Evolutionary conservation across 2,797 vertebrate genomes (phyloP), one percentile per base, ranked within the genome.

Genomic region (Protonibea diacanthus): DNA sequence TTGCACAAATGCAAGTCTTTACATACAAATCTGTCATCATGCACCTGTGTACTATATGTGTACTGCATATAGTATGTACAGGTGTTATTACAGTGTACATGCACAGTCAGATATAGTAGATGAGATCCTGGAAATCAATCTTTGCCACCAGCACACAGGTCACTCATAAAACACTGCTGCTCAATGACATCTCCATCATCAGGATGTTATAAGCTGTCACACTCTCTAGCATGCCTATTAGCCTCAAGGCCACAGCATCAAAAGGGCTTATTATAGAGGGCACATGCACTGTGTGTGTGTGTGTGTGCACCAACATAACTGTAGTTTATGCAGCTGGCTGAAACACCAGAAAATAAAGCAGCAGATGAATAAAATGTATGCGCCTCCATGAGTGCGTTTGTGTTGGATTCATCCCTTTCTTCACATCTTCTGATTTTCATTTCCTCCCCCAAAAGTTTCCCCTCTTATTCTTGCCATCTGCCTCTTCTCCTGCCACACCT

Each of bases 101-200:
- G 67, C n/a, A 27, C 53, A 52, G 51, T 29, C 40, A 47, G 71
- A 51, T 75, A 38, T 6, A 69, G 63, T 21, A 59, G 38, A 61
- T 58, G 23, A 73, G 56, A 69, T 13, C 42, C 61, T 38, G 29
- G 68, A 70, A 82, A 81, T 82, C 78, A 84, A 80, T 88, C 74
- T 87, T 60, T 82, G 78, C 72, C 82, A 84, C 64, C 33, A 86
- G 59, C 83, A 77, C 64, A 59, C 47, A 64, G 82, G 86, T 76
- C 87, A 82, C 45, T 80, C 88, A 84, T 92, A 92, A 93, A 93
- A 89, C 88, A 89, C 75, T 68, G 72, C 45, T 1, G 44, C 86
- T 90, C 89, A 92, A 89, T 93, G 91, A 92, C 92, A 92, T 90
- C 90, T 93, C 91, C 88, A 93, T 94, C 93, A 94, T 88, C 4